Evolutionary conservation across 2,113 vertebrate genomes (phyloP), one percentile per base, ranked within the genome.

Genomic region (Stegastes partitus): DNA sequence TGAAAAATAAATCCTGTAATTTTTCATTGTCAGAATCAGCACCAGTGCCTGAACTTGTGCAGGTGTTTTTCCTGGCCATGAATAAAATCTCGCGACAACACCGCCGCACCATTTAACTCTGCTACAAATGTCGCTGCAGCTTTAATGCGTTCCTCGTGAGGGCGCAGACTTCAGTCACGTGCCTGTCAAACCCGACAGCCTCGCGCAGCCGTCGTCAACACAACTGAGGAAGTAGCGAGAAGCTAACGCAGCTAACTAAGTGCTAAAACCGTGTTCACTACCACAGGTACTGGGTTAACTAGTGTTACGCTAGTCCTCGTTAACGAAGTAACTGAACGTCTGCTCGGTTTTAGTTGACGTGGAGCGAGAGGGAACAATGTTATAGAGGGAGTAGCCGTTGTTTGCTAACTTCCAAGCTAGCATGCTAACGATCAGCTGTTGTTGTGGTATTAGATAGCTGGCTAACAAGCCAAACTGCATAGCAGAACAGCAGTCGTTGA

Each of bases 91-190:
- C 39, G 39, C 39, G 39, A 42, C 2, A 42, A 12, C 14, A 3
- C 2, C 39, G 12, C 11, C 3, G 1, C 11, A 14, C 39, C 6
- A 14, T 12, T 42, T 42, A 39, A 39, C 37, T 39, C 37, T 34
- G 34, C 9, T 34, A 42, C 39, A 42, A 42, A 42, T 42, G 19
- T 45, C n/a, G 23, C 77, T 85, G 68, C 26, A 0, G 71, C 85
- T 89, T 92, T 93, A 92, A 93, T 89, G 6, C 68, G 3, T 31
- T 88, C 84, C 94, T 88, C 92, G 92, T 94, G 94, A 94, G 71
- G 7, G 21, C 18, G 4, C 37, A 7, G 78, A 56, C 79, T 22
- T 9, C 4, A 51, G 87, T 95, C 94, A 95, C 94, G 92, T 94
- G 94, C 55, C 83, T 84, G 92, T 93, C 92, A 92, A 82, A 83